Evolutionary conservation across 92 coral and sea anemone genomes (phyloP).

Genomic region (Umimayanthus chanpuru): DNA sequence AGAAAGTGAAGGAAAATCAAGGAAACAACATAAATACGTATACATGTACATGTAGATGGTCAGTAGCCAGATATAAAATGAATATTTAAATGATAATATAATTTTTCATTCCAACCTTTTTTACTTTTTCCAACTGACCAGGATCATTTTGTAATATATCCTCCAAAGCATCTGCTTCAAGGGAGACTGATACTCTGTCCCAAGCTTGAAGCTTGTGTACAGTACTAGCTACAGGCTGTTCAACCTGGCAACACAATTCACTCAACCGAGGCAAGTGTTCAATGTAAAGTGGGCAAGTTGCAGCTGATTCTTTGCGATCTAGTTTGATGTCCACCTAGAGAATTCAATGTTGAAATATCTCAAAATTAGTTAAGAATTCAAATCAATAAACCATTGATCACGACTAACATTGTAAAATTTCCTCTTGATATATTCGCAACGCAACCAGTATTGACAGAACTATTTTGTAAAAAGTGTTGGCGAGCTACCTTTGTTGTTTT

Average conservation of each 20-base stretch:
- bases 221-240: neutral
- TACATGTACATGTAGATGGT: too few relatives aligned
- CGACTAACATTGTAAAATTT: too few relatives aligned
- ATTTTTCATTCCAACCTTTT: neutral
- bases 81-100: too few relatives aligned
- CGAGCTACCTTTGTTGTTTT: too few relatives aligned
- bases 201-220: neutral
- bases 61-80: neutral
- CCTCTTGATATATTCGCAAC: too few relatives aligned
- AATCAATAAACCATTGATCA: too few relatives aligned
- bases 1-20: too few relatives aligned
- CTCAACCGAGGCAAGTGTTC: slow-evolving; percentile 7
- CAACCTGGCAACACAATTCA: neutral
- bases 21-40: too few relatives aligned
- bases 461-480: too few relatives aligned
- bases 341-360: neutral
- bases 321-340: slow-evolving; percentile 14
- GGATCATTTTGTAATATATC: neutral
- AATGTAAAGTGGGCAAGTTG: neutral
- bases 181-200: neutral
- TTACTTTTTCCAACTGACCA: neutral
- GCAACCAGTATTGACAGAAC: too few relatives aligned
- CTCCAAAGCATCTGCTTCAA: neutral
- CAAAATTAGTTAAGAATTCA: too few relatives aligned
- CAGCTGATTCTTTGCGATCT: neutral